phyloP scores from a whole-genome alignment of 2,797 vertebrate species.

The Poeciliopsis paucimaculata region DNA sequence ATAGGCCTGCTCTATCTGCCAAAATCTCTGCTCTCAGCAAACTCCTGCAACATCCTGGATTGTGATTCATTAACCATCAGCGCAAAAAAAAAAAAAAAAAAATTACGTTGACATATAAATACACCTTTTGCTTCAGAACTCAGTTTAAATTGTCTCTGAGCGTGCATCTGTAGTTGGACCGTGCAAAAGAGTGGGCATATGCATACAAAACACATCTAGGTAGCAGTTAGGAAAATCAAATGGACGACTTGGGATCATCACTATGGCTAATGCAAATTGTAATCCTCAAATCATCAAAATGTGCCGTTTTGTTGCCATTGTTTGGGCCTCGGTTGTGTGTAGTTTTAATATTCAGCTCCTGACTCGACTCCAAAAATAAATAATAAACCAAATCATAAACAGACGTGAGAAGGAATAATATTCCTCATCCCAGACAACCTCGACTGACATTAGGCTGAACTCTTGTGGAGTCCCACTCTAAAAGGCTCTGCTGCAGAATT shows the following conservation, averaged over 20 bases:
- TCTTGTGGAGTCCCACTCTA: conserved; percentile 73
- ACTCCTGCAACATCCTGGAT: conserved; percentile 60
- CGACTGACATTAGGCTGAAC: conserved; percentile 77
- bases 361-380: conserved; percentile 75
- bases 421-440: conserved; percentile 77
- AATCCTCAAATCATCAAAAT: conserved; percentile 59
- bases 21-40: conserved; percentile 79
- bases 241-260: conserved; percentile 60
- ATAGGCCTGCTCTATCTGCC: conserved; percentile 77
- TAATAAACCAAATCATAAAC: conserved; percentile 80
- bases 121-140: conserved; percentile 52
- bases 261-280: conserved; percentile 66
- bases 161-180: conserved; percentile 50
- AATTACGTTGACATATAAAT: conserved; percentile 54
- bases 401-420: conserved; percentile 85
- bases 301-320: conserved; percentile 54
- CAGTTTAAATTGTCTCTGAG: conserved; percentile 63
- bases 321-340: conserved; percentile 57
- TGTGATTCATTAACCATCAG: conserved; percentile 70
- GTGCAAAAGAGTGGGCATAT: conserved; percentile 49
- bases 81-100: conserved; percentile 23
- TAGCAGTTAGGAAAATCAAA: conserved; percentile 71
- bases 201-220: conserved; percentile 23
- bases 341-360: conserved; percentile 81
- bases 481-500: conserved; percentile 76